Evolutionary conservation across 1,140 invertebrate genomes (phyloP), one percentile per base, ranked within the genome.

Genomic region (Carposina sasakii): DNA sequence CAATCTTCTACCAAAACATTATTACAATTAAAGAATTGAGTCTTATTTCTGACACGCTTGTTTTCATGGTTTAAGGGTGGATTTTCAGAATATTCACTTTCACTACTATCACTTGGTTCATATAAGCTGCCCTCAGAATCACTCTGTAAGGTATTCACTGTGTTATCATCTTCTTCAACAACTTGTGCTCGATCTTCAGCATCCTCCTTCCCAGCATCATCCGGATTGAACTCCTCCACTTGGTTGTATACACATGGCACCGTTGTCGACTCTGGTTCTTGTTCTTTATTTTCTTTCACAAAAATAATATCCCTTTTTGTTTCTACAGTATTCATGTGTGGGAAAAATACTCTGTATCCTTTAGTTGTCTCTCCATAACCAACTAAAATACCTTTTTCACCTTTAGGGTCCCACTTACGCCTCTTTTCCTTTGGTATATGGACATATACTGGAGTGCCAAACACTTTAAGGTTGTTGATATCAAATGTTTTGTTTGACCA

Each of bases 341-440:
- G n/a, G 9, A 43, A 13, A 16, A 26, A 43, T 6, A 43, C 16
- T 26, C 41, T 24, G 3, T 26, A 43, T 5, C 41, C 41, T 30
- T 43, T 43, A 9, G 41, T 43, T 3, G 12, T 30, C 1, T 68
- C 55, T 17, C 36, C 42, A 47, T 75, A 75, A 6, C 67, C 69
- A 22, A 75, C 34, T 34, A 74, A 62, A 58, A 59, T 54, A 36
- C 53, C 60, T 58, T 22, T 55, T 45, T 54, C 39, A 16, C 9
- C 37, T 50, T 63, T 69, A n/a, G 21, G 17, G 49, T 74, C 67
- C 44, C 41, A 60, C 48, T 72, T 74, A 6, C 12, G 16, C 39
- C 68, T 52, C 36, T 48, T 60, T 49, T 60, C 23, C 19, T 71
- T 56, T 13, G 69, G 66, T 24, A 76, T 55, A 48, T 72, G 63